Evolutionary conservation across 2,797 vertebrate genomes (phyloP).

Genomic region (Onychomys arenicola): DNA sequence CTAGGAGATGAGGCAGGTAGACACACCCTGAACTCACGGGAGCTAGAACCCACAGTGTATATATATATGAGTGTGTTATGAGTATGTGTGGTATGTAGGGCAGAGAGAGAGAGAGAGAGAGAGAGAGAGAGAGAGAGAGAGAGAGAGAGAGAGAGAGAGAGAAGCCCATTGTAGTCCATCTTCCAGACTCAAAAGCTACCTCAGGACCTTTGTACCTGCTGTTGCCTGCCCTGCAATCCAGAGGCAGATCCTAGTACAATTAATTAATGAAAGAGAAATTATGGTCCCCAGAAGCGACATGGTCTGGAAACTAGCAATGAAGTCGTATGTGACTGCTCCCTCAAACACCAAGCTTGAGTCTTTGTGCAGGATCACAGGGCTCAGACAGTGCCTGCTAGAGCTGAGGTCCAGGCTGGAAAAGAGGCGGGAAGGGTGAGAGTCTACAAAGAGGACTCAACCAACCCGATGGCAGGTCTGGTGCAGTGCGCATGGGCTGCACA

Average conservation of each 20-base stretch:
- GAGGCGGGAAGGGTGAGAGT: background rate
- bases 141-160: fast-evolving
- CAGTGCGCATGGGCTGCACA: no score
- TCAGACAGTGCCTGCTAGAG: background rate
- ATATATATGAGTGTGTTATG: background rate
- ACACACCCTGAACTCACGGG: fast-evolving
- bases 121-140: fast-evolving
- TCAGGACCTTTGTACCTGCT: background rate
- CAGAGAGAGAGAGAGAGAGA: fast-evolving
- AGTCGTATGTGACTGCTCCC: fast-evolving
- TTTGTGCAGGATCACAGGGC: background rate
- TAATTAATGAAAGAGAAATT: background rate
- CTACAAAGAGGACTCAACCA: background rate
- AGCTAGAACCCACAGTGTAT: background rate
- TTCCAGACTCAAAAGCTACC: background rate
- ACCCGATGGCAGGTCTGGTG: background rate
- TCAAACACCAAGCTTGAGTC: background rate
- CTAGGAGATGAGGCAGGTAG: background rate
- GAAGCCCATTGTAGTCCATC: background rate
- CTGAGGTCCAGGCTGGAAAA: background rate
- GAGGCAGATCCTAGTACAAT: background rate
- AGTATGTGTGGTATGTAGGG: background rate
- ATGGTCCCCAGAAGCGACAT: background rate
- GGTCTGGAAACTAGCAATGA: background rate
- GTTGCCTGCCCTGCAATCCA: background rate